These are phyloP conservation scores for Polymixis lichenea DNA, from an alignment of 2,888 invertebrate species.

Conservation along the genomic window DNA sequence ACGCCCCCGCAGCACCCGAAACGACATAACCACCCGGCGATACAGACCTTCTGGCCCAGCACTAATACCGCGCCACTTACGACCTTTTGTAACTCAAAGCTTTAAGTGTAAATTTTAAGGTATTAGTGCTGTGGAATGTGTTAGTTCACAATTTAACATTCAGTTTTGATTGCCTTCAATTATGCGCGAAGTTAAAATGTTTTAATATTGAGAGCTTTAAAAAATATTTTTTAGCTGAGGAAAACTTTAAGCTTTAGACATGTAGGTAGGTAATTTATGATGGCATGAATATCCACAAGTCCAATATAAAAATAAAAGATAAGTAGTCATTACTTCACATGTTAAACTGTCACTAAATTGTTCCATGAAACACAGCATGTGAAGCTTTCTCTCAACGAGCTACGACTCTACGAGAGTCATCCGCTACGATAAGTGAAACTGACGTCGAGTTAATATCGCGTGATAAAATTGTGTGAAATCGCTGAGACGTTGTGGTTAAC, in stretches of 20 bases:
- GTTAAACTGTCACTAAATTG: constrained; percentile 3
- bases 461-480: constrained; percentile 72
- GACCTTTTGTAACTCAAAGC: constrained; percentile 48
- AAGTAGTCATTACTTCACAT: not conserved
- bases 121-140: constrained; percentile 74
- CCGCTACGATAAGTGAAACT: constrained; percentile 27
- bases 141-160: constrained; percentile 63
- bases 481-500: constrained; percentile 71
- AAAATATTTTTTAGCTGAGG: constrained; percentile 9
- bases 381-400: constrained; percentile 12
- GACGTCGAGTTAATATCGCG: constrained; percentile 64
- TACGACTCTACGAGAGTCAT: constrained; percentile 12
- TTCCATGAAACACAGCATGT: constrained; percentile 4
- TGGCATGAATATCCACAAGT: not conserved
- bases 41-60: constrained; percentile 46
- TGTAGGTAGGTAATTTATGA: not conserved
- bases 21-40: constrained; percentile 82
- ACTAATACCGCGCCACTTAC: constrained; percentile 52
- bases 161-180: constrained; percentile 63
- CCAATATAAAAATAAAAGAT: not conserved
- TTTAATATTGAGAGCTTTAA: constrained; percentile 51
- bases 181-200: constrained; percentile 57
- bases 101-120: constrained; percentile 78
- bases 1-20: constrained; percentile 90
- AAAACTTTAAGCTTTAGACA: not conserved